Evolutionary conservation across 2,888 invertebrate species (phyloP).

Genomic region (Caenorhabditis imperialis): DNA sequence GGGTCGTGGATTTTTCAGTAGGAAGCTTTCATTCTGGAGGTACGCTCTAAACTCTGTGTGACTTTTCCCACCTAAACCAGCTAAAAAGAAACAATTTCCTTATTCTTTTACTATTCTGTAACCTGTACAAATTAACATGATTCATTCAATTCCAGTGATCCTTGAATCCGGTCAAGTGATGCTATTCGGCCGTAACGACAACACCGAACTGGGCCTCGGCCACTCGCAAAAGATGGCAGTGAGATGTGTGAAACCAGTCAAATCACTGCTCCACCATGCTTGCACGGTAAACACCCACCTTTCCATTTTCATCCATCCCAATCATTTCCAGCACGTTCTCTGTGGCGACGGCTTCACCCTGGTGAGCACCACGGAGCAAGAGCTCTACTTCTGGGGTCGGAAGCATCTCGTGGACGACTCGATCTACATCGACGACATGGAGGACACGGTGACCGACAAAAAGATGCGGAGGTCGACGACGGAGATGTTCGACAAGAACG

Average conservation of each 20-base stretch:
- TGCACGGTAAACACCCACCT: constrained; percentile 58
- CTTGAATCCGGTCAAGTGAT: constrained; percentile 82
- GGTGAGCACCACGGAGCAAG: constrained; percentile 83
- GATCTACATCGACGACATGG: constrained; percentile 36
- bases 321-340: constrained; percentile 81
- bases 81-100: too few relatives aligned
- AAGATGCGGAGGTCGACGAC: constrained; percentile 20
- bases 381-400: constrained; percentile 84
- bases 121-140: too few relatives aligned
- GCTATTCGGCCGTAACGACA: constrained; percentile 83
- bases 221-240: constrained; percentile 78
- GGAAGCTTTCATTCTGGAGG: constrained; percentile 81
- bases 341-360: constrained; percentile 84
- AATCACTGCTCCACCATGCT: constrained; percentile 77
- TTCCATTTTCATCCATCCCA: background rate
- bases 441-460: constrained; percentile 25
- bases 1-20: constrained; percentile 82
- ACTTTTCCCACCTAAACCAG: background rate
- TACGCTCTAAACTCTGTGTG: background rate
- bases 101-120: too few relatives aligned
- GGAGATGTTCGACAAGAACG: constrained; percentile 38
- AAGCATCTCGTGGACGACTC: constrained; percentile 51
- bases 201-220: constrained; percentile 83
- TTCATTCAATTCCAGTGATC: too few relatives aligned
- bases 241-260: constrained; percentile 79